Percentiles rank a stretch among this genome's conserved stretches.
Evolutionary conservation across 2,797 vertebrate genomes (phyloP).

Genomic region (Rhinichthys osculus): DNA sequence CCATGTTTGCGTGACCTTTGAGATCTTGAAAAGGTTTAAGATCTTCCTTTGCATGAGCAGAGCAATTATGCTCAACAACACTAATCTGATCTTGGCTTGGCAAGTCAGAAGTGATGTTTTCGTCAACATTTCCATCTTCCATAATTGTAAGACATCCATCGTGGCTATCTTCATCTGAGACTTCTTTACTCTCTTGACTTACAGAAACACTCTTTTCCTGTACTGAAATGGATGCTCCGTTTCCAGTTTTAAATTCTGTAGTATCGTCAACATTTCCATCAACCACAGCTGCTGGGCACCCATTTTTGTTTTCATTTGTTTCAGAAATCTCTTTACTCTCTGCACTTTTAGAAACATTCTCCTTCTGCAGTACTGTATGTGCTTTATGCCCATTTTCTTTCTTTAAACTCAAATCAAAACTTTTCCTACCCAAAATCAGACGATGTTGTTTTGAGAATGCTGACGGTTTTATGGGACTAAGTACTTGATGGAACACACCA

Average conservation of each 20-base stretch:
- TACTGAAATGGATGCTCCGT: neutral
- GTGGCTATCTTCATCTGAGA: conserved; percentile 27
- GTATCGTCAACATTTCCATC: conserved; percentile 20
- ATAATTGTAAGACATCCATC: neutral
- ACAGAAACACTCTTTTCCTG: conserved; percentile 39
- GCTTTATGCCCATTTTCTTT: conserved; percentile 36
- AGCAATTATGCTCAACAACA: neutral
- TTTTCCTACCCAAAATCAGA: conserved; percentile 27
- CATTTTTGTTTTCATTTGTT: conserved; percentile 22
- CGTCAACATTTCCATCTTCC: conserved; percentile 19
- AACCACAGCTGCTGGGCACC: neutral
- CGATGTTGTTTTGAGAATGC: conserved; percentile 15
- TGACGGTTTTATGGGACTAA: conserved; percentile 22
- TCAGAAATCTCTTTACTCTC: conserved; percentile 14
- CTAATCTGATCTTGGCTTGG: conserved; percentile 2
- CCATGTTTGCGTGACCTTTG: neutral
- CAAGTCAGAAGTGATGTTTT: neutral
- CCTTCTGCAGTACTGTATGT: conserved; percentile 7
- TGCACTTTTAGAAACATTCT: conserved; percentile 41
- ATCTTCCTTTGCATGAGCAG: conserved; percentile 11
- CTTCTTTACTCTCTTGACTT: conserved; percentile 37
- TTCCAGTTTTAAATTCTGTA: conserved; percentile 35
- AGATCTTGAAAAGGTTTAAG: conserved; percentile 11
- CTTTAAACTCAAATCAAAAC: conserved; percentile 29
- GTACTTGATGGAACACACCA: conserved; percentile 42